Evolutionary conservation across 2,888 invertebrate species (phyloP), one percentile per base, ranked within the genome.

Genomic region (Papilio elwesi): DNA sequence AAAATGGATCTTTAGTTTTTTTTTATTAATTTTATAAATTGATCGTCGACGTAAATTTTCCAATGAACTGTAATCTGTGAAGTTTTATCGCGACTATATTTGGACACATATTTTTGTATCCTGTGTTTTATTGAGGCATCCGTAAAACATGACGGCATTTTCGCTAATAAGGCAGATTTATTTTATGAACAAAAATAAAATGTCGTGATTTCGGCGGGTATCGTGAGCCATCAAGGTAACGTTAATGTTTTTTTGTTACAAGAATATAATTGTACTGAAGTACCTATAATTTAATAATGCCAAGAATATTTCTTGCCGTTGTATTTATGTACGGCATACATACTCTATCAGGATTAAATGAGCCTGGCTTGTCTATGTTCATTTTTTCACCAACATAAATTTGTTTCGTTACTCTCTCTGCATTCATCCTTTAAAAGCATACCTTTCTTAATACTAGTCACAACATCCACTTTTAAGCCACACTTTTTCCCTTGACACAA

Each of bases 131-230:
- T 65, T 65, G 36, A 65, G 65, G 65, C 49, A n/a, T 49, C n/a
- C 36, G 49, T 65, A 38, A 65, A 51, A 65, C 36, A 65, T 49
- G 65, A 65, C 49, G 26, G 48, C 49, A 64, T 49, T 49, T 64
- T 64, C 64, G 65, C 65, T 65, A 65, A 65, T 65, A 65, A 51
- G 65, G 49, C 16, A 13, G n/a, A 65, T 65, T 48, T 65, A 26
- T 48, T 65, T 65, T 65, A 51, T 12, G 51, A 65, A 51, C 51
- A 65, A 26, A 65, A 51, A 62, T 62, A 62, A 62, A 62, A 43
- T 15, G 59, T 43, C 15, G 38, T 38, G 38, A 10, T 62, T 62
- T 62, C n/a, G 57, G 36, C 36, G 57, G 59, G 38, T 59, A 59
- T 49, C 36, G n/a, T 13, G 49, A 16, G 16, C 15, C 49, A 64